Conservation (phyloP, 2,113 vertebrate genomes). For the Emydura subglobosa region DNA sequence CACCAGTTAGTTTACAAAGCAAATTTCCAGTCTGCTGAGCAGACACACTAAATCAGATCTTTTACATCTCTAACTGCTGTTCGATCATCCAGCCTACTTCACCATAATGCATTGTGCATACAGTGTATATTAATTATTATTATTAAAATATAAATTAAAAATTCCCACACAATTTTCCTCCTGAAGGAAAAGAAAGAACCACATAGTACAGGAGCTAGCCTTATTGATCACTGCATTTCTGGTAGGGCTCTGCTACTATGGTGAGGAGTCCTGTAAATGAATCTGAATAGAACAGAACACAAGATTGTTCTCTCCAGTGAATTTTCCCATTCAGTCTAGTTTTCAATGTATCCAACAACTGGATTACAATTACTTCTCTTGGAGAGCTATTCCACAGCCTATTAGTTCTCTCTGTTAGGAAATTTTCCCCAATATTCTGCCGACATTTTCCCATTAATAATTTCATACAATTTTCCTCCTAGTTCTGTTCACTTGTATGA, state of each 20-base stretch:
- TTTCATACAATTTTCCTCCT: background rate
- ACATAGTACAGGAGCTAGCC: background rate
- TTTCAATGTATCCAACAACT: background rate
- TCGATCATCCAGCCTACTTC: background rate
- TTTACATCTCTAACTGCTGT: background rate
- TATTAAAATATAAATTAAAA: background rate
- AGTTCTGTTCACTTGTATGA: background rate
- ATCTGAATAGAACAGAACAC: background rate
- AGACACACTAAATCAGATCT: background rate
- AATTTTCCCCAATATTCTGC: background rate
- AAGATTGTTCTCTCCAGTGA: background rate
- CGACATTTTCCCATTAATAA: background rate
- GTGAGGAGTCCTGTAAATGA: background rate
- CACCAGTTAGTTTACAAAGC: background rate
- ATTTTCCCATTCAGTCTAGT: background rate
- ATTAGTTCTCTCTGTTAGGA: background rate
- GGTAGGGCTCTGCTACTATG: rapidly evolving
- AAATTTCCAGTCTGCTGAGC: background rate
- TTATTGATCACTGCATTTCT: background rate
- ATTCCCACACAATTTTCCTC: background rate
- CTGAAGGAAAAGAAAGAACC: background rate
- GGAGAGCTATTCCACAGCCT: background rate
- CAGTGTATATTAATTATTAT: background rate
- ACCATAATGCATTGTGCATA: background rate
- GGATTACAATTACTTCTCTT: background rate